Percentiles rank a stretch among this genome's conserved stretches.
Evolutionary conservation across 2,113 vertebrate species (phyloP).

Genomic region (Neodontobutis hainanensis): DNA sequence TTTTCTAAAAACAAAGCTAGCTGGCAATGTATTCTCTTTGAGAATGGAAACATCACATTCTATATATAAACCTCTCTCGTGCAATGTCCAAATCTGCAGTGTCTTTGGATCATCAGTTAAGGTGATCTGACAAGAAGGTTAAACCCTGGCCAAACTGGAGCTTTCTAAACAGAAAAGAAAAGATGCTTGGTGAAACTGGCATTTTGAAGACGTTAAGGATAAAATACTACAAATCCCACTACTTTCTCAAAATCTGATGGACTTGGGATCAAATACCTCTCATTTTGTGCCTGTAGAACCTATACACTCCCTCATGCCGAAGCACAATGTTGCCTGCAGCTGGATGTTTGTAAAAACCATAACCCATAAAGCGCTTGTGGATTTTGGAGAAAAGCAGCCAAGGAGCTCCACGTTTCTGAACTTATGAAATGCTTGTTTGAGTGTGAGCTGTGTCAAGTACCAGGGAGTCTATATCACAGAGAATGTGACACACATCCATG

Average conservation of each 20-base stretch:
- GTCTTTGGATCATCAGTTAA: too few species aligned
- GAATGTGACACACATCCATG: not conserved
- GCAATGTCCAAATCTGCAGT: too few species aligned
- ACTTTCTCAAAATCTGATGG: not conserved
- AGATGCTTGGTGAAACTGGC: too few species aligned
- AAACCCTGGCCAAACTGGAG: too few species aligned
- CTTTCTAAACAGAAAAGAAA: too few species aligned
- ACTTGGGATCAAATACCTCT: not conserved
- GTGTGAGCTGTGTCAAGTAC: conserved; percentile 1
- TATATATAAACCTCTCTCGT: too few species aligned
- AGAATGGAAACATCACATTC: too few species aligned
- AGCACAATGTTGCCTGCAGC: not conserved
- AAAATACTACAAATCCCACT: not conserved
- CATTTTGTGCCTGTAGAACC: not conserved
- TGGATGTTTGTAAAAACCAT: not conserved
- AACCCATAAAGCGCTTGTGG: not conserved
- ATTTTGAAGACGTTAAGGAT: too few species aligned
- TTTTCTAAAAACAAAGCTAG: too few species aligned
- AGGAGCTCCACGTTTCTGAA: not conserved
- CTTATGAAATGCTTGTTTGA: not conserved
- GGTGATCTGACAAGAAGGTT: too few species aligned
- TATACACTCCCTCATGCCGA: not conserved
- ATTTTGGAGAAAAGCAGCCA: not conserved
- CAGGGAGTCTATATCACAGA: not conserved
- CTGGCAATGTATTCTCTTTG: too few species aligned